Percentiles rank a stretch among this genome's conserved stretches.
Conservation (phyloP, 2,888 invertebrate species). For the Drosophila ochracea region DNA sequence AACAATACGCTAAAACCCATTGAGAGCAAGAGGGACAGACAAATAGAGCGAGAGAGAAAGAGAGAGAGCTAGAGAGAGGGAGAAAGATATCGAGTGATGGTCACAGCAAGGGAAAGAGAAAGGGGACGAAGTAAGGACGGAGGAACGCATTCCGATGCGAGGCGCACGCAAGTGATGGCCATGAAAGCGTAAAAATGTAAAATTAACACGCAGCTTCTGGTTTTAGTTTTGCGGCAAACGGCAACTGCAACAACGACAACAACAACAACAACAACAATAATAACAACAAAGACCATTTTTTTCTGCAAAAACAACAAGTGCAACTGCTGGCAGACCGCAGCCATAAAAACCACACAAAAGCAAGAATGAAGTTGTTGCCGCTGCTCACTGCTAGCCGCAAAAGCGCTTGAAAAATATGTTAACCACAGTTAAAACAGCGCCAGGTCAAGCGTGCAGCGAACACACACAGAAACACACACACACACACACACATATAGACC, state of each 20-base stretch:
- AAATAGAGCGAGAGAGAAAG: neutral
- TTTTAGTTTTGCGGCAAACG: slow-evolving; percentile 73
- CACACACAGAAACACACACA: slow-evolving; percentile 44
- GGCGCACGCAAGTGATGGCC: slow-evolving; percentile 76
- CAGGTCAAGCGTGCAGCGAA: slow-evolving; percentile 75
- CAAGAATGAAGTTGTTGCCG: slow-evolving; percentile 81
- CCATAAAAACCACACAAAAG: slow-evolving; percentile 81
- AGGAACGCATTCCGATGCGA: slow-evolving; percentile 59
- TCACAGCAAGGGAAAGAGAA: neutral
- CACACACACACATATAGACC: slow-evolving; percentile 31
- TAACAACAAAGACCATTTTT: neutral
- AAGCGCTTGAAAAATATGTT: slow-evolving; percentile 81
- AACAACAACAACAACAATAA: slow-evolving; percentile 20
- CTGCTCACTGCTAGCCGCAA: slow-evolving; percentile 73
- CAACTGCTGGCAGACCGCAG: slow-evolving; percentile 69
- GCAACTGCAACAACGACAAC: slow-evolving; percentile 29
- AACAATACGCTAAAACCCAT: slow-evolving; percentile 67
- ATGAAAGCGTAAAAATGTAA: slow-evolving; percentile 81
- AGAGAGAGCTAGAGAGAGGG: neutral
- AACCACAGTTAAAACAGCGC: slow-evolving; percentile 79
- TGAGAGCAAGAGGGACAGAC: neutral
- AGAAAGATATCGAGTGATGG: neutral
- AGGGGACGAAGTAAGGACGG: neutral
- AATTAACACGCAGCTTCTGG: slow-evolving; percentile 81
- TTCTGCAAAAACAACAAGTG: slow-evolving; percentile 37